Conservation (phyloP, 2,888 invertebrate genomes). For the Falcaria lacertinaria region DNA sequence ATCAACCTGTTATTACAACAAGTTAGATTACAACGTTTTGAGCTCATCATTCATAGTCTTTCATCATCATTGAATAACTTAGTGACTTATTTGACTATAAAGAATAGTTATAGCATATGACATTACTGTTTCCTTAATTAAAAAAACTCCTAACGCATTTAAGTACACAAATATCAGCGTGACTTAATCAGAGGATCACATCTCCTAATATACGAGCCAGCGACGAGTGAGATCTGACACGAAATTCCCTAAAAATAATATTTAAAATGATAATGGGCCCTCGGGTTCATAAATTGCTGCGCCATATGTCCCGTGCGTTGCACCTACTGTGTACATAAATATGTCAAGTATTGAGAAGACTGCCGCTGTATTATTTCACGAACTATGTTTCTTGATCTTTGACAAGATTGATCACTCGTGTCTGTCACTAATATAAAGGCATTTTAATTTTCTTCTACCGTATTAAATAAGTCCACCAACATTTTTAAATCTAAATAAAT, state of each 20-base stretch:
- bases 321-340: conserved; percentile 78
- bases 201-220: conserved; percentile 73
- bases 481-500: conserved; percentile 1
- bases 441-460: not conserved
- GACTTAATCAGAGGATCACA: conserved; percentile 77
- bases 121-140: conserved; percentile 63
- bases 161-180: conserved; percentile 60
- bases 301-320: conserved; percentile 75
- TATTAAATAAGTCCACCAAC: not conserved
- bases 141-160: conserved; percentile 57
- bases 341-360: conserved; percentile 75
- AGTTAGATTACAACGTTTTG: not conserved
- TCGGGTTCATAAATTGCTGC: conserved; percentile 76
- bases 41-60: too few relatives aligned
- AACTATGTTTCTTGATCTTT: conserved; percentile 52
- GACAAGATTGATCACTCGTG: conserved; percentile 8
- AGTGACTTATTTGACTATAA: too few relatives aligned
- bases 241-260: conserved; percentile 80
- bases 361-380: conserved; percentile 50
- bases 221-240: conserved; percentile 79
- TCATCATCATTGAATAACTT: too few relatives aligned
- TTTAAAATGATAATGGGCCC: conserved; percentile 79
- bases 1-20: not conserved
- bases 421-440: conserved; percentile 1
- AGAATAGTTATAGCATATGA: too few relatives aligned